Conservation (phyloP, 2,113 vertebrate species). For the Odocoileus virginianus region DNA sequence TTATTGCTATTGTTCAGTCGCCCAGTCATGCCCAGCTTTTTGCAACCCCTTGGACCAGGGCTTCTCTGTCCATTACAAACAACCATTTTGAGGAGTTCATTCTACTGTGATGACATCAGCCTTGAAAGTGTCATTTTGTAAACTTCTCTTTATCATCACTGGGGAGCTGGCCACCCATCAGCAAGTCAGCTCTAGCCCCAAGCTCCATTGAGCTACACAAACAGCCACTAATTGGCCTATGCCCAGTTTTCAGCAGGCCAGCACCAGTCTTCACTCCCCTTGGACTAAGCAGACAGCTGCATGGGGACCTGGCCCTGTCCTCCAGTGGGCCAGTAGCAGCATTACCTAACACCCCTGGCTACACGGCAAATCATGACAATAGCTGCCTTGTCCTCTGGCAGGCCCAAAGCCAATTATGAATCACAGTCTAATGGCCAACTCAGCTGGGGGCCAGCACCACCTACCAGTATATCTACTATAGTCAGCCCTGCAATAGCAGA, state of each 20-base stretch:
- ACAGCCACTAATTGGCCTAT: not conserved
- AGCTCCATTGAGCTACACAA: not conserved
- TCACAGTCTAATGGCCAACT: not conserved
- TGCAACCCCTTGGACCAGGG: not conserved
- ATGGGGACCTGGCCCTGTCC: not conserved
- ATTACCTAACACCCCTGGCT: not conserved
- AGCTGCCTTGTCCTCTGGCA: not conserved
- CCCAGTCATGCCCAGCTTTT: not conserved
- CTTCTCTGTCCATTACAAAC: not conserved
- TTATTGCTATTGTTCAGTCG: not conserved
- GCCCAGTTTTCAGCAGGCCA: not conserved
- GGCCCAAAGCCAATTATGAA: not conserved
- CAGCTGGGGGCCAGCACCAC: not conserved
- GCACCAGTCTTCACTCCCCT: not conserved
- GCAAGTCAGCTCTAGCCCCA: not conserved
- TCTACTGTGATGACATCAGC: not conserved
- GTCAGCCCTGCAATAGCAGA: not conserved
- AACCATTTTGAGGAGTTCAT: not conserved
- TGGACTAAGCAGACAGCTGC: not conserved
- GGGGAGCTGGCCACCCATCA: not conserved
- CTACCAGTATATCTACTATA: not conserved
- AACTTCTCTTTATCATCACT: not conserved
- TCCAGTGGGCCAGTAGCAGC: not conserved
- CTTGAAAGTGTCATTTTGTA: not conserved
- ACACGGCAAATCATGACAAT: not conserved